Conservation (phyloP, 2,113 vertebrate species). For the Engraulis encrasicolus region DNA sequence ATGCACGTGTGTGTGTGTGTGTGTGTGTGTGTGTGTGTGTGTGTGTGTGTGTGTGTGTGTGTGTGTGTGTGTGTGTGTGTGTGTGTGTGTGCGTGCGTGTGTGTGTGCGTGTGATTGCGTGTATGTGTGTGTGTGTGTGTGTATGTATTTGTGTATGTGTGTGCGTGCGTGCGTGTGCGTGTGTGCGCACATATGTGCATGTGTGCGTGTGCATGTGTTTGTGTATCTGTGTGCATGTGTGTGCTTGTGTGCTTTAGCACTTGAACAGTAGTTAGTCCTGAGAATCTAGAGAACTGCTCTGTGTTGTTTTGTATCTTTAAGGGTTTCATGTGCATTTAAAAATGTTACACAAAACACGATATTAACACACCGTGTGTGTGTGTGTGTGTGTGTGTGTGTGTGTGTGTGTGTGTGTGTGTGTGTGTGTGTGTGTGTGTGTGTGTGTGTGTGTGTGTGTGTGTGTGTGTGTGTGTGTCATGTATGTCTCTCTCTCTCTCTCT, state of each 20-base stretch:
- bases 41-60: background rate
- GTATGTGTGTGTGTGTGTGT: background rate
- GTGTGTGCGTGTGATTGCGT: background rate
- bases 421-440: too few relatives aligned
- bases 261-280: background rate
- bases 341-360: background rate
- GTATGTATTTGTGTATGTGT: background rate
- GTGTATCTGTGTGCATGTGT: background rate
- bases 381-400: conserved; percentile 1
- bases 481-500: too few relatives aligned
- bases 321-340: background rate
- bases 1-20: background rate
- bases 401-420: background rate
- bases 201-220: background rate
- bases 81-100: background rate
- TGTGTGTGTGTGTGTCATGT: too few relatives aligned
- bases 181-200: background rate
- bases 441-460: too few relatives aligned
- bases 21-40: background rate
- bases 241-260: background rate
- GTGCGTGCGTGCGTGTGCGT: background rate
- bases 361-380: too few relatives aligned
- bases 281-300: background rate
- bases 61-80: background rate
- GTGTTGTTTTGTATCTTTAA: background rate